Percentiles rank a stretch among this genome's conserved stretches.
Evolutionary conservation across 2,113 vertebrate genomes (phyloP).

Genomic region (Lathamus discolor): DNA sequence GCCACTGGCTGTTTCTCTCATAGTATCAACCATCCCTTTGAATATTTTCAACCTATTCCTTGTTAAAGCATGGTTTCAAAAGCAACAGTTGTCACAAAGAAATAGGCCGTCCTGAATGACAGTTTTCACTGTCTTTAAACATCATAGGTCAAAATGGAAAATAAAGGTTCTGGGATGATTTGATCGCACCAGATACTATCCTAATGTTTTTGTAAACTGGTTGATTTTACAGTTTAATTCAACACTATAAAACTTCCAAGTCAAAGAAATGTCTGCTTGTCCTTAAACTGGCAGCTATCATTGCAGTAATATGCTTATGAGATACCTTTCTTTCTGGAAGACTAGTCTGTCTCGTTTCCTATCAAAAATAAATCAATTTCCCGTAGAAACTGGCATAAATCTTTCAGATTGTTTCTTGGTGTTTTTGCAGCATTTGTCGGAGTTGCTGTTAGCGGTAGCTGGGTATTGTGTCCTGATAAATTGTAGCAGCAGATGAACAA

Average conservation of each 20-base stretch:
- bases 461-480: constrained; percentile 33
- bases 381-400: constrained; percentile 28
- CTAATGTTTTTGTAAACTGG: background rate
- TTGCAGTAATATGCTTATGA: constrained; percentile 32
- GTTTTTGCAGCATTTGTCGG: background rate
- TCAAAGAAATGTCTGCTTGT: background rate
- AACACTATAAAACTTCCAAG: constrained; percentile 4
- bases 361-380: constrained; percentile 56
- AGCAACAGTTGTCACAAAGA: constrained; percentile 47
- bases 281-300: constrained; percentile 18
- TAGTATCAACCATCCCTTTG: background rate
- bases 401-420: background rate
- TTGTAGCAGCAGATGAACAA: constrained; percentile 21
- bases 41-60: constrained; percentile 30
- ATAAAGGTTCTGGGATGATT: constrained; percentile 6
- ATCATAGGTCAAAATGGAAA: constrained; percentile 46
- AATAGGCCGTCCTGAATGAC: background rate
- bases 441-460: background rate
- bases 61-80: constrained; percentile 4
- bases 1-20: constrained; percentile 28
- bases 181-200: constrained; percentile 2
- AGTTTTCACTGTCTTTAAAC: constrained; percentile 9
- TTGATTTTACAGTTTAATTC: constrained; percentile 47
- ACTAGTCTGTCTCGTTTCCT: background rate
- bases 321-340: constrained; percentile 16